Percentiles rank a stretch among this genome's conserved stretches.
phyloP scores from a whole-genome alignment of 37 sponge, comb jelly and placozoan genomes.

The Halichondria panicea region DNA sequence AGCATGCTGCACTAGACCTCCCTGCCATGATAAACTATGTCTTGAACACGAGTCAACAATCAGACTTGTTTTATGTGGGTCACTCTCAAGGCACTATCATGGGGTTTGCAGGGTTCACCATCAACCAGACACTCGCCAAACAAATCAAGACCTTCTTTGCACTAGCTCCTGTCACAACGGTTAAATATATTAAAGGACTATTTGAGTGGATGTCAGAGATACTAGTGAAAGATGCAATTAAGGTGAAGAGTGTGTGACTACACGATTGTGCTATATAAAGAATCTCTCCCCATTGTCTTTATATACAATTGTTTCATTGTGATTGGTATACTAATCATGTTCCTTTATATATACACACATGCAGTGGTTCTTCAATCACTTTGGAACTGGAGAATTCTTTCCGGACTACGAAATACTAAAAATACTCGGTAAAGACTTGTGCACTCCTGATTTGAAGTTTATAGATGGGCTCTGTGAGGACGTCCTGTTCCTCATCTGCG shows the following conservation, averaged over 20 bases:
- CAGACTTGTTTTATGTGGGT: slow-evolving; percentile 79
- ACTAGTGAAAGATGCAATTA: no score
- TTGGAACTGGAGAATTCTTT: slow-evolving; percentile 78
- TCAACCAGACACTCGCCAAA: slow-evolving; percentile 60
- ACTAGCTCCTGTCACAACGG: slow-evolving; percentile 76
- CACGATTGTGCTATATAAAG: no score
- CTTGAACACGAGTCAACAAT: slow-evolving; percentile 48
- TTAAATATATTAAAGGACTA: slow-evolving; percentile 63
- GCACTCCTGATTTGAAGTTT: slow-evolving; percentile 15
- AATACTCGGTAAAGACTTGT: slow-evolving; percentile 39
- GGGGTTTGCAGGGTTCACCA: slow-evolving; percentile 87
- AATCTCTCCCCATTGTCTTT: no score
- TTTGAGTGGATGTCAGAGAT: slow-evolving; percentile 24
- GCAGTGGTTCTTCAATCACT: slow-evolving; percentile 39
- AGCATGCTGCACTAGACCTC: no score
- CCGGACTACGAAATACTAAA: slow-evolving; percentile 58
- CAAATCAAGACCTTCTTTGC: slow-evolving; percentile 73
- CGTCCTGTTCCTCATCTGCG: slow-evolving; percentile 83
- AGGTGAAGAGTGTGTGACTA: no score
- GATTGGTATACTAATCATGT: no score
- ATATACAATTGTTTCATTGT: no score
- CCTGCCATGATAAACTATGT: slow-evolving; percentile 88
- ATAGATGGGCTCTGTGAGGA: slow-evolving; percentile 70
- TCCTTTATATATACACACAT: no score
- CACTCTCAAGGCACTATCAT: slow-evolving; percentile 96